Evolutionary conservation across 1,140 invertebrate genomes (phyloP), one percentile per base, ranked within the genome.

Genomic region (Dreissena polymorpha): DNA sequence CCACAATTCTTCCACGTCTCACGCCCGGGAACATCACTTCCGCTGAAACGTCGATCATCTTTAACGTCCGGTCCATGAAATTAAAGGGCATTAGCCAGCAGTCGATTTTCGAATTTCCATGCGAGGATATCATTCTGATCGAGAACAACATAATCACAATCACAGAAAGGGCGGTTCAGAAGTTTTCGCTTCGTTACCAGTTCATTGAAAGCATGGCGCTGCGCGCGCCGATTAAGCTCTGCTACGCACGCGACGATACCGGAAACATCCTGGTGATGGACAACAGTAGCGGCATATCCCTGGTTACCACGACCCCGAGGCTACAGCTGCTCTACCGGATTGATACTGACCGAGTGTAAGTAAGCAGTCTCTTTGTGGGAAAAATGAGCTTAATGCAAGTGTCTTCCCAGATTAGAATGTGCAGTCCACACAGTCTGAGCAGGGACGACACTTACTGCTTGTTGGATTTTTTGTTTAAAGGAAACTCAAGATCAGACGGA

Each of bases 161-260:
- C n/a, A 82, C 79, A 39, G 79, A 82, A 39, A 39, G 79, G 49
- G 79, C 79, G 21, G 79, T 82, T 25, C 79, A 82, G 71, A 82
- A 82, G 50, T 82, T 82, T 68, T 73, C 79, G 14, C 51, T 82
- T 8, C 70, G 79, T 0, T 82, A 82, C 64, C 79, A 82, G 50
- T 82, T 82, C 25, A 12, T 82, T 0, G 57, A 82, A 49, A 82
- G 79, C 65, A 73, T 82, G 70, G 71, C 53, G 16, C 25, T 82
- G 5, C 68, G 79, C 0, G 70, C 79, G 21, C 79, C 79, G 5
- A 18, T 82, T 3, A 73, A 74, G 25, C 55, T 82, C n/a, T 82
- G 79, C 53, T 73, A 74, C 21, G 55, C 69, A 14, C 70, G 79
- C 25, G 79, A 82, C 39, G 79, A 82, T n/a, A 50, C 60, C 14